These are phyloP conservation scores for Hippoglossus stenolepis DNA, from an alignment of 2,113 vertebrate genomes.

Conservation along the genomic window DNA sequence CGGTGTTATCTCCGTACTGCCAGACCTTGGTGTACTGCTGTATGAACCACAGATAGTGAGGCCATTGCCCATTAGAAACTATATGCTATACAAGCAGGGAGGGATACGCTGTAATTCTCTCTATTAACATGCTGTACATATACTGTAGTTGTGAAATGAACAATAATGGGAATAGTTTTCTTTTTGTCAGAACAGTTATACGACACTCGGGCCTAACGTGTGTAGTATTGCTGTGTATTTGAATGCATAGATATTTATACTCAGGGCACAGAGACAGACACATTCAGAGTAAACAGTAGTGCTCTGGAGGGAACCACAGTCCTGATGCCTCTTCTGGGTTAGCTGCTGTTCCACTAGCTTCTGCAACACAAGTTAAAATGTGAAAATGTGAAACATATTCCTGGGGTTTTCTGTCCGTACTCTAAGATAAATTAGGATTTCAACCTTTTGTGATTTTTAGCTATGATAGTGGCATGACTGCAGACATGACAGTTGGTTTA, in stretches of 20 bases:
- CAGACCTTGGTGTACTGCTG: constrained; percentile 56
- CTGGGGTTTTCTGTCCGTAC: background rate
- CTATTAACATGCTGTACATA: constrained; percentile 14
- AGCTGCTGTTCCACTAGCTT: background rate
- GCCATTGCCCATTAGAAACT: constrained; percentile 31
- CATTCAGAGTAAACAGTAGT: background rate
- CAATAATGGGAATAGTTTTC: background rate
- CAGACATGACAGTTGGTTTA: background rate
- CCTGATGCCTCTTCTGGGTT: background rate
- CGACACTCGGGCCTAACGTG: background rate
- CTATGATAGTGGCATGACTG: background rate
- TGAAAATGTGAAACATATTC: background rate
- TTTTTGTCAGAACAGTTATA: constrained; percentile 24
- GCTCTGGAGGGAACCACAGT: background rate
- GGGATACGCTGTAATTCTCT: constrained; percentile 35
- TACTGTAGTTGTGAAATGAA: constrained; percentile 1
- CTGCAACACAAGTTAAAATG: background rate
- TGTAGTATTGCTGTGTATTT: background rate
- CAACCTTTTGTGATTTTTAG: background rate
- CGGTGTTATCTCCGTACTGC: constrained; percentile 60
- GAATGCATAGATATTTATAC: background rate
- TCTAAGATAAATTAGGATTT: background rate
- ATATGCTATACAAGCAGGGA: constrained; percentile 22
- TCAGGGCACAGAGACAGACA: background rate
- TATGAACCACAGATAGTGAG: constrained; percentile 52